A percentile compares a stretch with the other conserved stretches of the same genome.
Conservation (phyloP, 1,140 invertebrate genomes). For the Orussus abietinus region DNA sequence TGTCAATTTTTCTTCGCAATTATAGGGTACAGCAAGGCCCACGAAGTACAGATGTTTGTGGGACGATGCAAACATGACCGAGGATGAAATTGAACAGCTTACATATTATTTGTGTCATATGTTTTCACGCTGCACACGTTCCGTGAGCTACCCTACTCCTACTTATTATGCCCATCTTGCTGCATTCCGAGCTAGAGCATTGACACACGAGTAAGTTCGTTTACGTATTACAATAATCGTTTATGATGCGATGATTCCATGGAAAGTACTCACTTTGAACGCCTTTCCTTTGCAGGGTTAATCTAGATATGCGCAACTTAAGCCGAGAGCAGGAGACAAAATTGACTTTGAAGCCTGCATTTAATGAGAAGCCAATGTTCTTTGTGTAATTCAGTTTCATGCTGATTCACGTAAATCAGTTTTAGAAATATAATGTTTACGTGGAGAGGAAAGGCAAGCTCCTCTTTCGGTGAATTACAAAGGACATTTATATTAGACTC, state of each 20-base stretch:
- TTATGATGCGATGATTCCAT: conserved; percentile 11
- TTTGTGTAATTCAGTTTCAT: too few relatives aligned
- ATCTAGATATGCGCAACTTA: conserved; percentile 22
- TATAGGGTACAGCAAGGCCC: conserved; percentile 81
- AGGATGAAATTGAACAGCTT: conserved; percentile 77
- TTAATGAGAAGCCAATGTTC: conserved; percentile 40
- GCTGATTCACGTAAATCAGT: too few relatives aligned
- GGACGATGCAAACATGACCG: conserved; percentile 71
- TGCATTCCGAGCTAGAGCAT: conserved; percentile 70
- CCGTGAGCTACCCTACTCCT: conserved; percentile 89
- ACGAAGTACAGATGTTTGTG: conserved; percentile 84
- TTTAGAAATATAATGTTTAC: conserved; percentile 21
- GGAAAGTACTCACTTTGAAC: not conserved
- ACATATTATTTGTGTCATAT: conserved; percentile 87
- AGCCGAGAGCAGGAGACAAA: conserved; percentile 22
- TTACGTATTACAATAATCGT: conserved; percentile 5
- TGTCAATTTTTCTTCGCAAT: conserved; percentile 53
- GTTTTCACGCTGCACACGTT: conserved; percentile 80
- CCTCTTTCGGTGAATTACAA: too few relatives aligned
- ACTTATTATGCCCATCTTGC: conserved; percentile 93
- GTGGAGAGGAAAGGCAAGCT: not conserved
- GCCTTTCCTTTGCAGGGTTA: conserved; percentile 25
- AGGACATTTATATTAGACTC: too few relatives aligned
- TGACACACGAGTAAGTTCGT: conserved; percentile 55
- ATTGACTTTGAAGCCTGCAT: conserved; percentile 20